Evolutionary conservation across 2,113 vertebrate genomes (phyloP).

Genomic region (Aepyceros melampus): DNA sequence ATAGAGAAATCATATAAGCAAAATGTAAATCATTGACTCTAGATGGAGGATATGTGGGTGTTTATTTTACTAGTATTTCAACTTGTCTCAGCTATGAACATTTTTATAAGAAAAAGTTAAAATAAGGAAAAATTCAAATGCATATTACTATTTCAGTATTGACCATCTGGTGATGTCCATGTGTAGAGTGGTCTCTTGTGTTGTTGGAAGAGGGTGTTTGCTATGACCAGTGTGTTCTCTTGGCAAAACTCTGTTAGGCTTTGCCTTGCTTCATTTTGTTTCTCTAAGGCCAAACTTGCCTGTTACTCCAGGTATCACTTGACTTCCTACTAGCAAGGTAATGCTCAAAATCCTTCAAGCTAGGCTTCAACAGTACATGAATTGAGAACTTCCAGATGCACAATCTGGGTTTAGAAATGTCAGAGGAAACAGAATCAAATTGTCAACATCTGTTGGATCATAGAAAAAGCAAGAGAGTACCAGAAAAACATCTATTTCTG

Average conservation of each 20-base stretch:
- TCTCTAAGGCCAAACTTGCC: not conserved
- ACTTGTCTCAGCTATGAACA: not conserved
- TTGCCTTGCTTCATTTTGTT: not conserved
- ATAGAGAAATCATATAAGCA: not conserved
- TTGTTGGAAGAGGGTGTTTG: not conserved
- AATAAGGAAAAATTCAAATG: not conserved
- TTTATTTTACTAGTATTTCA: not conserved
- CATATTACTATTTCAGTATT: not conserved
- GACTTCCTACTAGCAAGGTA: not conserved
- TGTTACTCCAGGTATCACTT: not conserved
- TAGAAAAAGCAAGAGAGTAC: not conserved
- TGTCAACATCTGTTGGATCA: not conserved
- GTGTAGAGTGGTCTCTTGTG: not conserved
- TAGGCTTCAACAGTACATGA: not conserved
- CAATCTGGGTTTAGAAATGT: not conserved
- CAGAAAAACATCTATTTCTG: not conserved
- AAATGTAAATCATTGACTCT: not conserved
- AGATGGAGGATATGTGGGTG: not conserved
- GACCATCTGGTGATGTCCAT: not conserved
- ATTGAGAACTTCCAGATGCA: not conserved
- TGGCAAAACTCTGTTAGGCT: not conserved
- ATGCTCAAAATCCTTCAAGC: not conserved
- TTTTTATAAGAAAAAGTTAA: not conserved
- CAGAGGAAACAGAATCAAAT: not conserved
- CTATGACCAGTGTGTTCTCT: not conserved